phyloP scores from a whole-genome alignment of 2,888 invertebrate species.

The Protodeltote pygarga region DNA sequence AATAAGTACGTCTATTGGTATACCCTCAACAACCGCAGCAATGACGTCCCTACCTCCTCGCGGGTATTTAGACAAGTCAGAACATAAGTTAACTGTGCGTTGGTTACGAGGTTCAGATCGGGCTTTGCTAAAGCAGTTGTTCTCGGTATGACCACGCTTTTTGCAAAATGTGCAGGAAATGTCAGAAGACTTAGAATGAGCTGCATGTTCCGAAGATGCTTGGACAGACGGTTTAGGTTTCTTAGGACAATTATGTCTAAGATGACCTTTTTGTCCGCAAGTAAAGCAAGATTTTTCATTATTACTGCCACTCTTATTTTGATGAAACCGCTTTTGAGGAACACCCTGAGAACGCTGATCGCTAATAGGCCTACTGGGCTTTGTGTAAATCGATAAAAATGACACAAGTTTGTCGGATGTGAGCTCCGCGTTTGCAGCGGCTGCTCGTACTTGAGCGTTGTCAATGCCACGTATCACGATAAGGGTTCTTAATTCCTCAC shows the following conservation, averaged over 20 bases:
- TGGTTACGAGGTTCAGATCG: background rate
- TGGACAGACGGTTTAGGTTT: background rate
- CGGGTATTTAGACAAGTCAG: background rate
- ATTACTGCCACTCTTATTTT: background rate
- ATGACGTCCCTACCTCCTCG: slow-evolving; percentile 7
- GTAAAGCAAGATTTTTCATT: background rate
- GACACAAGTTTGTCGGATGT: slow-evolving; percentile 29
- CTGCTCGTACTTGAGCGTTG: slow-evolving; percentile 36
- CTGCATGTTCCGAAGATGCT: background rate
- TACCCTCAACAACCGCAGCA: slow-evolving; percentile 14
- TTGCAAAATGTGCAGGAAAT: slow-evolving; percentile 17
- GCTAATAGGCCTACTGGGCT: slow-evolving; percentile 13
- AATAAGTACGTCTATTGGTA: slow-evolving; percentile 39
- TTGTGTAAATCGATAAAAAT: slow-evolving; percentile 40
- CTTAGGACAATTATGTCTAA: background rate
- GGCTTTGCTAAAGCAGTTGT: slow-evolving; percentile 1
- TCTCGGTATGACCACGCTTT: slow-evolving; percentile 17
- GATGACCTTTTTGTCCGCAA: background rate
- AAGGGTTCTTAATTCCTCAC: slow-evolving; percentile 34
- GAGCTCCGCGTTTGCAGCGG: slow-evolving; percentile 43
- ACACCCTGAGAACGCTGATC: slow-evolving; percentile 3
- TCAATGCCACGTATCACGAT: slow-evolving; percentile 16
- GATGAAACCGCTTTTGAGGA: slow-evolving; percentile 7
- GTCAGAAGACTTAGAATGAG: background rate
- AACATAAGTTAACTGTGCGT: background rate